Evolutionary conservation across 2,888 invertebrate species (phyloP).

Genomic region (Lithodes maja): DNA sequence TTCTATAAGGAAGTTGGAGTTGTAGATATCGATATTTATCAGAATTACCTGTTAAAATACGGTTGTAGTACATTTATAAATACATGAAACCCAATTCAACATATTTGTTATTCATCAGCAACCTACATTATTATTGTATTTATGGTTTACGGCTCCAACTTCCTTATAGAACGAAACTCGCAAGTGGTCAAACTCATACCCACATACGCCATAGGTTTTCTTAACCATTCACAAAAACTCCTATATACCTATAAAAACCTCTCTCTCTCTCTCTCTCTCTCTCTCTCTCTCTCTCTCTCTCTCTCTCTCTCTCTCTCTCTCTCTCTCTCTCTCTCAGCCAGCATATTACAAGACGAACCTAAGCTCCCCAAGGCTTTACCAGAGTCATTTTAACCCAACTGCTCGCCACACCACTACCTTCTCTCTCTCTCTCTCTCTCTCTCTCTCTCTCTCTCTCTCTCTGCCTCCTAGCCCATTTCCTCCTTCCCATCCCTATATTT

Average conservation of each 20-base stretch:
- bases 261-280: not conserved
- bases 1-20: too few species aligned
- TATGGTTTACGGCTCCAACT: too few species aligned
- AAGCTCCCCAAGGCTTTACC: conserved; percentile 1
- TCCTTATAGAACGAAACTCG: too few species aligned
- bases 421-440: not conserved
- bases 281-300: not conserved
- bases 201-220: too few species aligned
- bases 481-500: not conserved
- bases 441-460: not conserved
- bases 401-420: not conserved
- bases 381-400: not conserved
- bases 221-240: not conserved
- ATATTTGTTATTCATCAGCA: too few species aligned
- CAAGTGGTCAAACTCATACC: too few species aligned
- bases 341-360: not conserved
- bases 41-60: too few species aligned
- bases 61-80: too few species aligned
- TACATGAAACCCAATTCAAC: too few species aligned
- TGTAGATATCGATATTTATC: too few species aligned
- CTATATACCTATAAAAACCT: not conserved
- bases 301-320: not conserved
- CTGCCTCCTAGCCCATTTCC: not conserved
- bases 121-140: too few species aligned
- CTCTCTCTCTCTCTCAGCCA: not conserved